Conservation (phyloP, 2,888 invertebrate species). For the Neoascia interrupta region DNA sequence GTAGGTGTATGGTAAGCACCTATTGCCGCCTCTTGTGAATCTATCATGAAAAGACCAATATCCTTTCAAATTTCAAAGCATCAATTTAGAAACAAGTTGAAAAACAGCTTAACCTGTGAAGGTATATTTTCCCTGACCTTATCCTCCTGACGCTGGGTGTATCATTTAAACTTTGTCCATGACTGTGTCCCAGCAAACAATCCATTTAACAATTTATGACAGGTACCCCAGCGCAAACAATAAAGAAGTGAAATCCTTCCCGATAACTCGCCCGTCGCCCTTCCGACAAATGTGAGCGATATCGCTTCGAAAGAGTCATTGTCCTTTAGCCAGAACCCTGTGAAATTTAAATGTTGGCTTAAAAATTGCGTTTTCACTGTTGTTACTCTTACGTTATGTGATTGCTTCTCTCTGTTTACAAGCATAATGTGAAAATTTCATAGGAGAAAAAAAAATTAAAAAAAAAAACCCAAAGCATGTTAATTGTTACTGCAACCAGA, state of each 20-base stretch:
- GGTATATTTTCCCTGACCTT: no score
- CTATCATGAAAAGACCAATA: no score
- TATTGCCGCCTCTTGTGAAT: no score
- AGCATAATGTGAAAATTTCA: conserved; percentile 16
- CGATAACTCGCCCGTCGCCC: conserved; percentile 17
- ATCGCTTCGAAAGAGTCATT: conserved; percentile 21
- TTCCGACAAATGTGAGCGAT: not conserved
- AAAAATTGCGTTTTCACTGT: conserved; percentile 31
- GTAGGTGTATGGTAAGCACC: no score
- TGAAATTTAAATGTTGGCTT: conserved; percentile 31
- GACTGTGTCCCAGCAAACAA: not conserved
- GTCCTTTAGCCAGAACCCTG: conserved; percentile 11
- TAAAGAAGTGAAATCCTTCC: conserved; percentile 2
- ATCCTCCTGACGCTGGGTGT: no score
- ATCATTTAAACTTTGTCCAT: no score
- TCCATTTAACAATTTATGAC: conserved; percentile 57
- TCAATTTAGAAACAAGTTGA: no score
- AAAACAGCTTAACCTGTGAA: no score
- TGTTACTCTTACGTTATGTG: conserved; percentile 24
- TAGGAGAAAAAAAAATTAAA: not conserved
- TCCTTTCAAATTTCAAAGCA: no score
- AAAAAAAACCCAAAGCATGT: conserved; percentile 10
- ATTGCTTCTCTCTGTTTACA: conserved; percentile 49
- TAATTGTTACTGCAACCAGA: conserved; percentile 23
- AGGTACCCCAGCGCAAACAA: conserved; percentile 41